These are phyloP conservation scores for Epinephelus moara DNA, from an alignment of 2,113 vertebrate genomes.

Conservation along the genomic window DNA sequence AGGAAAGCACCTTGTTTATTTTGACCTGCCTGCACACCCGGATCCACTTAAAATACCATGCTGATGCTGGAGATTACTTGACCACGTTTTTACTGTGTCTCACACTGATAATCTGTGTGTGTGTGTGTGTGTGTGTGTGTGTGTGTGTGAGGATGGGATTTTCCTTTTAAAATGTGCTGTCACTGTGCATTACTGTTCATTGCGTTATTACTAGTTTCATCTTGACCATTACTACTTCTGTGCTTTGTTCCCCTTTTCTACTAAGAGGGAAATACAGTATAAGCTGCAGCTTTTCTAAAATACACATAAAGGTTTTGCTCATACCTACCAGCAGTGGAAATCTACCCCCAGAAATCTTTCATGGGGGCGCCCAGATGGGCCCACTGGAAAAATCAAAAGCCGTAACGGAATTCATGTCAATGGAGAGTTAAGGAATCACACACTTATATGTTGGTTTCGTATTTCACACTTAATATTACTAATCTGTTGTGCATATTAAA, in stretches of 20 bases:
- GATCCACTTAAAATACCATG: conserved; percentile 62
- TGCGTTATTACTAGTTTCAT: neutral
- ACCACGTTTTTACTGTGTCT: neutral
- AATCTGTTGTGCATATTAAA: no score
- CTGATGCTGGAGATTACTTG: conserved; percentile 39
- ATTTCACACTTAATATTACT: no score
- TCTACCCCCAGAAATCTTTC: no score
- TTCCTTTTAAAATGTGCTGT: neutral
- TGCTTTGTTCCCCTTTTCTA: neutral
- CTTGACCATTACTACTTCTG: neutral
- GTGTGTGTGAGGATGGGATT: neutral
- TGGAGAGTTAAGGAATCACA: no score
- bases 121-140: no score
- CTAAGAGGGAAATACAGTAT: neutral
- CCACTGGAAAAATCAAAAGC: no score
- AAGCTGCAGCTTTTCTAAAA: neutral
- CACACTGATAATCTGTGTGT: neutral
- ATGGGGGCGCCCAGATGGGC: no score
- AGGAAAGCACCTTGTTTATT: conserved; percentile 45
- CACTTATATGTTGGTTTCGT: no score
- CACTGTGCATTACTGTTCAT: neutral
- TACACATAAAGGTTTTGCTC: neutral
- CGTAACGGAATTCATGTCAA: no score
- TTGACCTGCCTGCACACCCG: conserved; percentile 50
- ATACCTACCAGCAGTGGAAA: neutral